Evolutionary conservation across 2,888 invertebrate species (phyloP).

Genomic region (Leptopilina drosophilae): DNA sequence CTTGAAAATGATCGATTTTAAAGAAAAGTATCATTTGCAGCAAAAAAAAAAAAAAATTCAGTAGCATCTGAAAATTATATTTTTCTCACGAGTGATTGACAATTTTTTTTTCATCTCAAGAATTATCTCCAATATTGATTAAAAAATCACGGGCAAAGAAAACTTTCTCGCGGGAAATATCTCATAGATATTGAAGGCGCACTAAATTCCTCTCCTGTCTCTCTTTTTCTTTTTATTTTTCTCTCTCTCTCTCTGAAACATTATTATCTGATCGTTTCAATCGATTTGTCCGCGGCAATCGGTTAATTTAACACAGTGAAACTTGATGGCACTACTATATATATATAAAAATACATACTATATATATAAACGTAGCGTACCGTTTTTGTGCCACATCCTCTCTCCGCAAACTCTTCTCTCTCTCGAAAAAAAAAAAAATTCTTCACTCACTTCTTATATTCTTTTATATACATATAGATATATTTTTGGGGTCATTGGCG

Average conservation of each 20-base stretch:
- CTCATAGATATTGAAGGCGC: constrained; percentile 56
- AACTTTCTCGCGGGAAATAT: constrained; percentile 63
- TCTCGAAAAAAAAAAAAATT: constrained; percentile 34
- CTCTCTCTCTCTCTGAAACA: too few relatives aligned
- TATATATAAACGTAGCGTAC: constrained; percentile 43
- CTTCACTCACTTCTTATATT: constrained; percentile 44
- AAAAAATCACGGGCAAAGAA: constrained; percentile 42
- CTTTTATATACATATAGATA: constrained; percentile 19
- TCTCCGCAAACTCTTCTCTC: constrained; percentile 30
- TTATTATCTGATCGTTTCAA: constrained; percentile 66
- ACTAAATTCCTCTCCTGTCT: constrained; percentile 62
- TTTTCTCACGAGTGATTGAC: neutral
- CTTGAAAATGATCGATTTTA: too few relatives aligned
- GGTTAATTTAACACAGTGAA: constrained; percentile 71
- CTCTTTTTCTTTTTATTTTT: too few relatives aligned
- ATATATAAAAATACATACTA: too few relatives aligned
- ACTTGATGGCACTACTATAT: constrained; percentile 53
- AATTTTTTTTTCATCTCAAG: constrained; percentile 14
- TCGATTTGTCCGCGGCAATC: constrained; percentile 68
- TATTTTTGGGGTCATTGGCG: constrained; percentile 53
- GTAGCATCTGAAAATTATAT: neutral
- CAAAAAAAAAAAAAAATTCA: neutral
- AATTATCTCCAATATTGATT: constrained; percentile 46
- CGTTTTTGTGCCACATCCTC: constrained; percentile 57
- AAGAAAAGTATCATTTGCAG: too few relatives aligned